Evolutionary conservation across 2,797 vertebrate species (phyloP).

Genomic region (Tenualosa ilisha): DNA sequence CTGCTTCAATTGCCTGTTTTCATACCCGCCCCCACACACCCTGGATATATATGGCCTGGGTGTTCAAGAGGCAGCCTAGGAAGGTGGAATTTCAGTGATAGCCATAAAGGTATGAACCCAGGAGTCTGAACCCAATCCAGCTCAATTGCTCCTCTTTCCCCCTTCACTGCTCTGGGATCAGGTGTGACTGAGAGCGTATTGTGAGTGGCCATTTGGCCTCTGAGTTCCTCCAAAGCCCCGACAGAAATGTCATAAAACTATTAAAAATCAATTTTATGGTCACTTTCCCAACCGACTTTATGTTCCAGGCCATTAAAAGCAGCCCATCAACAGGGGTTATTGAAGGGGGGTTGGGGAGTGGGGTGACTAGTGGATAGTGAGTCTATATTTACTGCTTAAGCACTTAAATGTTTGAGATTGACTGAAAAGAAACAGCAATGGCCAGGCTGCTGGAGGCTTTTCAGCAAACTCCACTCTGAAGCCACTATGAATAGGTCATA

Average conservation of each 20-base stretch:
- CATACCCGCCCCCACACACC: not conserved
- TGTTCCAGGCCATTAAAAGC: constrained; percentile 64
- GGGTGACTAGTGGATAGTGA: constrained; percentile 45
- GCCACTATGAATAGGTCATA: not conserved
- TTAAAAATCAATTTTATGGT: constrained; percentile 73
- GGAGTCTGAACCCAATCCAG: constrained; percentile 5
- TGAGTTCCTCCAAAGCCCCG: constrained; percentile 37
- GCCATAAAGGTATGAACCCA: not conserved
- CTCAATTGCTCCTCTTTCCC: constrained; percentile 9
- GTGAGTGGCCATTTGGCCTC: constrained; percentile 31
- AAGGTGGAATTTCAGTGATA: constrained; percentile 4
- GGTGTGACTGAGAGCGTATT: constrained; percentile 54
- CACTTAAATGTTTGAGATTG: not conserved
- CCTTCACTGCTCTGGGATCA: constrained; percentile 55
- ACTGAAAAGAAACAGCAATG: not conserved
- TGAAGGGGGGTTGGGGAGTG: not conserved
- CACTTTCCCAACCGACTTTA: constrained; percentile 57
- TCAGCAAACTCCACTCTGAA: not conserved
- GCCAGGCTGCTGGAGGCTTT: not conserved
- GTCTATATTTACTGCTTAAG: constrained; percentile 47
- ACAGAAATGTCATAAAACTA: constrained; percentile 62
- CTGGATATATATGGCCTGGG: not conserved
- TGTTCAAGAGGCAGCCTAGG: not conserved
- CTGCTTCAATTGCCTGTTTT: not conserved
- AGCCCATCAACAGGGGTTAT: constrained; percentile 46